A percentile compares a stretch with the other conserved stretches of the same genome.
These are phyloP conservation scores for Chlamydotis undulata DNA, from an alignment of 2,113 vertebrate species.

Conservation along the genomic window DNA sequence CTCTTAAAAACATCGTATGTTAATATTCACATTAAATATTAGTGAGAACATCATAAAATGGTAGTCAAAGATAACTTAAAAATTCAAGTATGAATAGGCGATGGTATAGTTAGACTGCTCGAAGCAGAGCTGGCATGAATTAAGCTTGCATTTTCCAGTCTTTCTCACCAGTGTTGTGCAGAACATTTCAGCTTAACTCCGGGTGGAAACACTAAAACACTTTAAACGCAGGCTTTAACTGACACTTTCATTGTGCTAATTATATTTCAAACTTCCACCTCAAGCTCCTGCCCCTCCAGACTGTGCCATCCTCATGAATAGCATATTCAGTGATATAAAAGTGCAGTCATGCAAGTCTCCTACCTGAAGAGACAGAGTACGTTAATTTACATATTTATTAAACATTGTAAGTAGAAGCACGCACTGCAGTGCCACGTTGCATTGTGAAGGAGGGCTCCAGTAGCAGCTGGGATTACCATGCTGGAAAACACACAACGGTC, in stretches of 20 bases:
- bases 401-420: background rate
- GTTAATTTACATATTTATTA: constrained; percentile 17
- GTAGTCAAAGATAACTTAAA: background rate
- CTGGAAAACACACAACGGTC: background rate
- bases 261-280: background rate
- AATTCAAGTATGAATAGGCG: background rate
- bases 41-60: background rate
- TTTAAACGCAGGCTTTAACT: background rate
- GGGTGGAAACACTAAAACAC: background rate
- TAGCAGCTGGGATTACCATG: background rate
- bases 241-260: background rate
- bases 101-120: background rate
- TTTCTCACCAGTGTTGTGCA: background rate
- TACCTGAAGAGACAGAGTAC: background rate
- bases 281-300: background rate
- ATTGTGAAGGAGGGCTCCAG: background rate
- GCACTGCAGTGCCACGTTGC: background rate
- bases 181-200: background rate
- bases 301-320: background rate
- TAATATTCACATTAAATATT: constrained; percentile 36
- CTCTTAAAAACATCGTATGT: background rate
- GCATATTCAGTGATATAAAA: background rate
- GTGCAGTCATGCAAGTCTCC: background rate
- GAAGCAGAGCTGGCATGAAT: background rate
- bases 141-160: background rate